Conservation (phyloP, 2,113 vertebrate species). For the Entelurus aequoreus region DNA sequence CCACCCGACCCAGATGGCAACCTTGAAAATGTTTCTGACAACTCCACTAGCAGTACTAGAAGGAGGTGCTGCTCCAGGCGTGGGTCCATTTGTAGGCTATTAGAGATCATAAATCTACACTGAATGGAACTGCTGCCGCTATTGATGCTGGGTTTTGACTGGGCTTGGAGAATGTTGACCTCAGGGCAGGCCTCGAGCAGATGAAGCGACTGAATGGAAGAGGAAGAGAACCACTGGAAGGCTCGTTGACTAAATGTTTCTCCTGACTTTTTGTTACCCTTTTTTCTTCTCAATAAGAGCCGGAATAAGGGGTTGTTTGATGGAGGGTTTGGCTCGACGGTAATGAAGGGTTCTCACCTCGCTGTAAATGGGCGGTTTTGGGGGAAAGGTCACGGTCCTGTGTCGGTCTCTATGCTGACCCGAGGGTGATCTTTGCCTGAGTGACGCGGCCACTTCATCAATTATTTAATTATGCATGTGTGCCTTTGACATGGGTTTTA, state of each 20-base stretch:
- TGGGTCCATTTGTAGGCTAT: slow-evolving; percentile 59
- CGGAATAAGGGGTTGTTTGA: slow-evolving; percentile 42
- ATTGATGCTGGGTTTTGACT: slow-evolving; percentile 47
- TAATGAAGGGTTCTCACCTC: slow-evolving; percentile 52
- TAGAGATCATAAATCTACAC: slow-evolving; percentile 68
- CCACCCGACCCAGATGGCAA: slow-evolving; percentile 56
- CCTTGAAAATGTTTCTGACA: slow-evolving; percentile 58
- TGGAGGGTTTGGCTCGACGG: slow-evolving; percentile 29
- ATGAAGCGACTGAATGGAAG: slow-evolving; percentile 51
- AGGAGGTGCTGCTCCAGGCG: slow-evolving; percentile 29
- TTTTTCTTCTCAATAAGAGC: slow-evolving; percentile 30
- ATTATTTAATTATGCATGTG: slow-evolving; percentile 20
- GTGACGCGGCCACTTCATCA: slow-evolving; percentile 32
- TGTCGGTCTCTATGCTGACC: slow-evolving; percentile 51
- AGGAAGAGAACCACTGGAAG: slow-evolving; percentile 43
- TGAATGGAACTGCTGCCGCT: slow-evolving; percentile 57
- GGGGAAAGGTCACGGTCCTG: slow-evolving; percentile 37
- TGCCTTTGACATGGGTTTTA: slow-evolving; percentile 20
- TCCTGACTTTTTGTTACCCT: slow-evolving; percentile 42
- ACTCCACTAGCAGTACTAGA: slow-evolving; percentile 23
- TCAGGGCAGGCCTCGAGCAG: slow-evolving; percentile 47
- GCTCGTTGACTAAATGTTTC: slow-evolving; percentile 62
- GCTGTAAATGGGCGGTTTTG: slow-evolving; percentile 54
- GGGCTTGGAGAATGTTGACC: slow-evolving; percentile 48
- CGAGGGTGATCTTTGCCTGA: slow-evolving; percentile 35